Evolutionary conservation across 2,797 vertebrate genomes (phyloP), one percentile per base, ranked within the genome.

Genomic region (Thamnophis elegans): DNA sequence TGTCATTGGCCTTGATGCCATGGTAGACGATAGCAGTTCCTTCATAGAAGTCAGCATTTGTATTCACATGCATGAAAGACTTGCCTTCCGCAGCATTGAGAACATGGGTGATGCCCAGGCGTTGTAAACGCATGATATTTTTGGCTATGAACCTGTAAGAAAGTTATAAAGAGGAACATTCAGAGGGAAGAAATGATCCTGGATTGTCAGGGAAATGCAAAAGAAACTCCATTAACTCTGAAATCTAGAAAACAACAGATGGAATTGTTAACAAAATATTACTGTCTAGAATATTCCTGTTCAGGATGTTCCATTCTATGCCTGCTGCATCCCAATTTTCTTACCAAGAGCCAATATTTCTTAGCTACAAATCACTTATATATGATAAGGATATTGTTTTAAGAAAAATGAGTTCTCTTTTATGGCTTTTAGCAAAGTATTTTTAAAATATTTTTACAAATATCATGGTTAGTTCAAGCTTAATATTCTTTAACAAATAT

Each of bases 1-100:
- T 99, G 95, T 99, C 99, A 0, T 99, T 99, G 94, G 98, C 99
- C 96, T 98, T 98, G 96, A 99, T 98, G 92, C 99, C 99, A 87
- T 98, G 98, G 97, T 99, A 99, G 88, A 96, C 97, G 97, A 99
- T 99, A 96, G 98, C 98, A 0, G 98, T 98, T 95, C 98, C 99
- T 89, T 98, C 96, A 93, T 99, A 99, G 97, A 99, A 99, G 90
- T 98, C 99, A 26, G 97, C 97, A 9, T 97, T 98, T 93, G 99
- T 99, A 97, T 99, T 99, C 96, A 99, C 99, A 1, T 99, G 99
- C 99, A 99, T 99, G 97, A 99, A 99, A 90, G 99, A 99, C 95
- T 98, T 99, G 89, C 99, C 99, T 95, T 99, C 99, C 0, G 99
- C 99, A 16, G 98, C 98, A 28, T 99, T 99, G 93, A 99, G 98